Base-by-base conservation (phyloP, 2,888 invertebrate species). In the Drosophila nr. fundita region DNA sequence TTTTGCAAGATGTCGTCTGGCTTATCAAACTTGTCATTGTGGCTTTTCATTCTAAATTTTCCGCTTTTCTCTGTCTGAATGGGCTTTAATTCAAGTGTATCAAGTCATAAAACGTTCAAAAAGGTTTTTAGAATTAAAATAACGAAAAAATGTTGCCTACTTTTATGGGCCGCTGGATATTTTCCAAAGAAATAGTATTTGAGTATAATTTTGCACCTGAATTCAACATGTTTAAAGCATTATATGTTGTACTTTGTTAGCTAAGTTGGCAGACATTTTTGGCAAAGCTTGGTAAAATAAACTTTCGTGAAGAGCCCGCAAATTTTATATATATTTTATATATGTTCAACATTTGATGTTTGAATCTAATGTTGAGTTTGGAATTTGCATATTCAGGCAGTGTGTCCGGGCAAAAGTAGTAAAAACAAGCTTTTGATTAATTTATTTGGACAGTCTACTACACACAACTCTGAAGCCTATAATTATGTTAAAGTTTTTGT, bases 121-220 rank as follows among this genome's bases (percentile, higher is more conserved):
- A 75, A 68, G 52, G 65, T 75, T 57, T 50, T 36, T 11, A 50
- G 54, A 50, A 13, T 50, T 55, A 1, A 45, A 13, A 24, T 45
- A 15, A 18, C n/a, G n/a, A 32, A 18, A 71, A 73, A 67, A 4
- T 21, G 55, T 73, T 76, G 78, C 77, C 60, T 74, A 78, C 78
- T 67, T 78, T 67, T 61, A 34, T 58, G 53, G 42, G 74, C 59
- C 45, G 13, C 0, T 1, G 15, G 18, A 18, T 45, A 32, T 53
- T 52, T 58, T 42, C 53, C 0, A 4, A 24, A n/a, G 60, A 54
- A 67, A n/a, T 21, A 38, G 15, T 29, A 55, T 54, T 40, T 29
- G 29, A 24, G 4, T 21, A 8, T 42, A 13, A 15, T 21, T 21
- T 21, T 32, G n/a, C 32, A 68, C 40, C 49, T 54, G 45, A 48